Conservation (phyloP, 2,113 vertebrate genomes). For the Leiothrix lutea region DNA sequence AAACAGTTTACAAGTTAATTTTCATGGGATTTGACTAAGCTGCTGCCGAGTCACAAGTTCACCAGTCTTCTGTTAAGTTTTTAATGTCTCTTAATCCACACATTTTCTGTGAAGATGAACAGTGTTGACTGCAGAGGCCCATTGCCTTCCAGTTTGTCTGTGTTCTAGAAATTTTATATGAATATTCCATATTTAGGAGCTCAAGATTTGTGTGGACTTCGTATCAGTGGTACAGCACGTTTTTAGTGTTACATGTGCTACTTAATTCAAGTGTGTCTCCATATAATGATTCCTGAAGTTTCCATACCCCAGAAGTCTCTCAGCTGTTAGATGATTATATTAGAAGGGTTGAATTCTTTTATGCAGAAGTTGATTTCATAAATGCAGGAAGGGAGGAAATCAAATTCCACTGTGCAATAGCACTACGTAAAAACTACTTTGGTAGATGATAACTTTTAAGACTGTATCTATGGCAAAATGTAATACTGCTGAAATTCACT, state of each 20-base stretch:
- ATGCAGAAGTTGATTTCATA: neutral
- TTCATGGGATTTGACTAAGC: neutral
- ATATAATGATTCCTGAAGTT: neutral
- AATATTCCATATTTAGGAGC: neutral
- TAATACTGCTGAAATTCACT: neutral
- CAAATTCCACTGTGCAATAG: neutral
- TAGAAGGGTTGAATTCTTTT: neutral
- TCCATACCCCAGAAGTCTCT: neutral
- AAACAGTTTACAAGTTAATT: neutral
- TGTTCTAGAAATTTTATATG: neutral
- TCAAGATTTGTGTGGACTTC: neutral
- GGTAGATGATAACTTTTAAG: neutral
- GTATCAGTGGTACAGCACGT: fast-evolving
- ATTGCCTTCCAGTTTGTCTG: neutral
- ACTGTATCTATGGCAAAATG: neutral
- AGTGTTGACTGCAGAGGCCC: neutral
- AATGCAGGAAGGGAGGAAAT: neutral
- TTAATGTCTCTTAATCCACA: neutral
- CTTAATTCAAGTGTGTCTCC: neutral
- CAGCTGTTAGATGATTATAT: neutral
- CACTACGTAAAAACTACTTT: neutral
- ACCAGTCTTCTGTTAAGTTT: neutral
- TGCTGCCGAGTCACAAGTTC: neutral
- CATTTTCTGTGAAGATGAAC: neutral
- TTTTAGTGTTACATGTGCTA: neutral